These are phyloP conservation scores for Camponotus pennsylvanicus DNA, from an alignment of 1,140 invertebrate species.

Conservation along the genomic window DNA sequence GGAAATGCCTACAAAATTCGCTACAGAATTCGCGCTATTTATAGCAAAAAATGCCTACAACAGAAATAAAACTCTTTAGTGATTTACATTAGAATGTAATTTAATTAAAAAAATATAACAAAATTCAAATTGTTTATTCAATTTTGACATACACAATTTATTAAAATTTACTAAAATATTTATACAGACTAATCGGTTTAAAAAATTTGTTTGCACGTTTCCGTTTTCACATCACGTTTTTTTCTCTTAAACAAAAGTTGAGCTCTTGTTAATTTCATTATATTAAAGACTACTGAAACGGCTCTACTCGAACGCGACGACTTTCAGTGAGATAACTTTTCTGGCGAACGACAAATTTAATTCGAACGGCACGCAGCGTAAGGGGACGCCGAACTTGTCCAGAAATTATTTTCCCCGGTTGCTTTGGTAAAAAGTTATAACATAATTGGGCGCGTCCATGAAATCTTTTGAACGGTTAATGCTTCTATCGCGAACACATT, in stretches of 20 bases:
- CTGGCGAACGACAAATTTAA: slow-evolving; percentile 46
- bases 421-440: slow-evolving; percentile 35
- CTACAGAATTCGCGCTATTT: too few species aligned
- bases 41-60: neutral
- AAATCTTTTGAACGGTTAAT: slow-evolving; percentile 49
- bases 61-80: neutral
- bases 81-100: neutral
- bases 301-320: neutral
- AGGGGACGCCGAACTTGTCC: neutral
- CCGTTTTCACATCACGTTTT: neutral
- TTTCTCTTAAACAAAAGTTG: neutral
- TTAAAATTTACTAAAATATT: neutral
- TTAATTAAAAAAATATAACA: neutral
- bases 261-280: slow-evolving; percentile 32
- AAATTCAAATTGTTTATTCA: neutral
- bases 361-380: slow-evolving; percentile 21
- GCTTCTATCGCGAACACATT: slow-evolving; percentile 12
- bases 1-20: neutral
- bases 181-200: neutral
- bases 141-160: neutral
- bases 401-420: slow-evolving; percentile 46
- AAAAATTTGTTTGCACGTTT: neutral
- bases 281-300: slow-evolving; percentile 1
- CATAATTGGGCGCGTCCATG: slow-evolving; percentile 33
- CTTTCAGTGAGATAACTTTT: slow-evolving; percentile 32